Evolutionary conservation across 2,113 vertebrate species (phyloP).

Genomic region (Podarcis raffonei): DNA sequence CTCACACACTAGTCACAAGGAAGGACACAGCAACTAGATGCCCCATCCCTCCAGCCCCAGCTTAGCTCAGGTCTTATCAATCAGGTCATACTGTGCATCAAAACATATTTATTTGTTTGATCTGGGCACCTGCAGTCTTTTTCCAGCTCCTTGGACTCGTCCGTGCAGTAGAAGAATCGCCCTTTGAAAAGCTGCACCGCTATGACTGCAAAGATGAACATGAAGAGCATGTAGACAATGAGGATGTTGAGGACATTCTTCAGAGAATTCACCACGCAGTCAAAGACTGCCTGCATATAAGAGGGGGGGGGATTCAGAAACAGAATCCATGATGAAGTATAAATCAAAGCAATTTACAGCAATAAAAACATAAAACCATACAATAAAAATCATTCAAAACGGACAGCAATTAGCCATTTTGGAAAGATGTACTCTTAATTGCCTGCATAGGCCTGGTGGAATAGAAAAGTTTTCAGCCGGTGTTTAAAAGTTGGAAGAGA

Average conservation of each 20-base stretch:
- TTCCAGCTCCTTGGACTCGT: slow-evolving; percentile 93
- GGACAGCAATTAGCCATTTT: no score
- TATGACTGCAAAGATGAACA: slow-evolving; percentile 98
- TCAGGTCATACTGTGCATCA: no score
- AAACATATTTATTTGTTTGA: no score
- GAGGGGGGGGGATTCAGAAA: fast-evolving
- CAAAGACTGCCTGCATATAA: slow-evolving; percentile 90
- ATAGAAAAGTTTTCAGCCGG: no score
- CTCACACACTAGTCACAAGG: not conserved
- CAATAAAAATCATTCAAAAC: no score
- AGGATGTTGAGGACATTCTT: slow-evolving; percentile 98
- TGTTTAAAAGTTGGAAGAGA: no score
- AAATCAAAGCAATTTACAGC: no score
- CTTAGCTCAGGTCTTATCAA: no score
- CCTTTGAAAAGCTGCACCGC: slow-evolving; percentile 98
- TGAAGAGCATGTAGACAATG: slow-evolving; percentile 97
- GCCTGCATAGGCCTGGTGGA: no score
- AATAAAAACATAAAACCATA: no score
- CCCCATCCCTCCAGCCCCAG: not conserved
- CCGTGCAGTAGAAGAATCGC: slow-evolving; percentile 96
- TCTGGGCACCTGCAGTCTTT: slow-evolving; percentile 91
- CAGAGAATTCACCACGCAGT: slow-evolving; percentile 97
- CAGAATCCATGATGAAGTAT: not conserved
- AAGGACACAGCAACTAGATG: no score
- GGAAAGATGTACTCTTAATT: no score